A percentile compares a stretch with the other conserved stretches of the same genome.
phyloP scores from a whole-genome alignment of 2,888 invertebrate genomes.

The Synergus gifuensis region DNA sequence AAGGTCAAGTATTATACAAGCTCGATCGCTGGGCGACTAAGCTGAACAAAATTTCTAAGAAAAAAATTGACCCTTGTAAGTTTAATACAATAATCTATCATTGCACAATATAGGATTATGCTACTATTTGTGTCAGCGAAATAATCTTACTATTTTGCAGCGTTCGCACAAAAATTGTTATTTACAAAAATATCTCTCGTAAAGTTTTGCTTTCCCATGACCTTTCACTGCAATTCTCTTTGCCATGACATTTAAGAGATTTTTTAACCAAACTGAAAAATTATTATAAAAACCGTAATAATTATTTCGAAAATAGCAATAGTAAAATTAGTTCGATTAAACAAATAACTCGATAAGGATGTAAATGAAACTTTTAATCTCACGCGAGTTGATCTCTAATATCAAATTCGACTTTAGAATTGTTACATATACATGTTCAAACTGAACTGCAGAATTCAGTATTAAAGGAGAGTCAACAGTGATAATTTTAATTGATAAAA shows the following conservation, averaged over 20 bases:
- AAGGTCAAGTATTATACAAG: neutral
- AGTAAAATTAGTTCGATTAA: neutral
- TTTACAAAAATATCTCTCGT: slow-evolving; percentile 21
- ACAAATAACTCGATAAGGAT: neutral
- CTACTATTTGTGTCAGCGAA: neutral
- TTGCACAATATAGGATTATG: neutral
- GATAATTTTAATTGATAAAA: slow-evolving; percentile 66
- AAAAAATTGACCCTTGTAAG: neutral
- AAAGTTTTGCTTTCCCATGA: neutral
- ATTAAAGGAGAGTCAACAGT: slow-evolving; percentile 60
- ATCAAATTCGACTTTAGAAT: slow-evolving; percentile 27
- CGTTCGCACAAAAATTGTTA: slow-evolving; percentile 5
- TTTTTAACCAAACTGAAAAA: neutral
- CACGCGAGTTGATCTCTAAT: neutral
- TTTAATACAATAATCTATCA: slow-evolving; percentile 20
- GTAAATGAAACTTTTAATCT: neutral
- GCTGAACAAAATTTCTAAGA: neutral
- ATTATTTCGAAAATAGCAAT: neutral
- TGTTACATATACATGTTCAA: slow-evolving; percentile 1
- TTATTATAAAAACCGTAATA: neutral
- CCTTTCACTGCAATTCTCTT: neutral
- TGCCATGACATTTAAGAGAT: neutral
- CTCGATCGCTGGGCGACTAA: neutral
- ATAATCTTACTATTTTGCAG: slow-evolving; percentile 1
- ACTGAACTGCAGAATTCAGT: slow-evolving; percentile 50